phyloP scores from a whole-genome alignment of 2,888 invertebrate genomes.

The Halictus quadricinctus region DNA sequence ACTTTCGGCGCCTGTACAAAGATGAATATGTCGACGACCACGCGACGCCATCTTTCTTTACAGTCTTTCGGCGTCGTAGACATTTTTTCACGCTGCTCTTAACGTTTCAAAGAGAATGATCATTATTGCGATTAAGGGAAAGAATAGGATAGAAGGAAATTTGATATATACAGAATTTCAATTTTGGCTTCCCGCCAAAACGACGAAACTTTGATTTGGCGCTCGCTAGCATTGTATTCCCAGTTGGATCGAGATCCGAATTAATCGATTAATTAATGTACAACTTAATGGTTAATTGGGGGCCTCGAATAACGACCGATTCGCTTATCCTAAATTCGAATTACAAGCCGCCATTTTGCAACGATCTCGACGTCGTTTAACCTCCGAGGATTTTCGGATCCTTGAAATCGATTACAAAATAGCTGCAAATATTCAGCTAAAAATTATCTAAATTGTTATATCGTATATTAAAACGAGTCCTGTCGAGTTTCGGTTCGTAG shows the following conservation, averaged over 20 bases:
- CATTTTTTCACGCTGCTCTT: background rate
- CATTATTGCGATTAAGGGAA: slow-evolving; percentile 20
- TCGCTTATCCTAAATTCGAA: background rate
- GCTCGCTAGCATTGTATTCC: slow-evolving; percentile 75
- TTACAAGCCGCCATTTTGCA: background rate
- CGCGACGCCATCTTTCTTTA: slow-evolving; percentile 18
- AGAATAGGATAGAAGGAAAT: background rate
- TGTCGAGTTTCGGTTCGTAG: background rate
- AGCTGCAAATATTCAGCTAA: background rate
- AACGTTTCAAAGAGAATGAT: slow-evolving; percentile 19
- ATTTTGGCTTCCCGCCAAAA: slow-evolving; percentile 49
- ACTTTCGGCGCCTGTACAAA: slow-evolving; percentile 32
- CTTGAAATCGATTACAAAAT: background rate
- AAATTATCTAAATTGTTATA: background rate
- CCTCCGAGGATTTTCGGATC: background rate
- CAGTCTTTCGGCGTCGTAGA: slow-evolving; percentile 32
- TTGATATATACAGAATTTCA: slow-evolving; percentile 47
- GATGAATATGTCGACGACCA: background rate
- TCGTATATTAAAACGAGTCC: background rate
- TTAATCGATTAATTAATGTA: slow-evolving; percentile 44
- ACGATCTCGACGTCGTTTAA: background rate
- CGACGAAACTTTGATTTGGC: slow-evolving; percentile 73
- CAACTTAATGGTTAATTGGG: slow-evolving; percentile 30
- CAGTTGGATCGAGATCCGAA: slow-evolving; percentile 55
- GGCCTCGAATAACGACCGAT: slow-evolving; percentile 26